Evolutionary conservation across 1,140 invertebrate genomes (phyloP), one percentile per base, ranked within the genome.

Genomic region (Drosophila bocki): DNA sequence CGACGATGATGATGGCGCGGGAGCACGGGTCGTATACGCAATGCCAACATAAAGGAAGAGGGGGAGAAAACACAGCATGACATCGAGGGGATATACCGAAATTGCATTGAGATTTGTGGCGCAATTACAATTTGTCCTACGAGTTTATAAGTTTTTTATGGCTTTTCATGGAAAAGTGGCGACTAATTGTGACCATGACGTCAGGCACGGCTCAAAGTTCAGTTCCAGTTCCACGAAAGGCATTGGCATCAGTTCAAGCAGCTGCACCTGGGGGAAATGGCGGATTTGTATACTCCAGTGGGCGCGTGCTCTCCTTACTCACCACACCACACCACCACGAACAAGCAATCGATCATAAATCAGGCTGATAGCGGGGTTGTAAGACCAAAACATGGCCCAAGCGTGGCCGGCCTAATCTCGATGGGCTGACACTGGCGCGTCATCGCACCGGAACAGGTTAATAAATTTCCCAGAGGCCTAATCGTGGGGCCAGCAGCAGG

Each of bases 391-490:
- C 56, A 78, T 48, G 61, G 50, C 54, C 62, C 62, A 58, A 68
- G 78, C 82, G 65, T 78, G 78, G 39, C 69, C 35, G 29, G 44
- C n/a, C 62, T 65, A 72, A 80, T 84, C 82, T 68, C 71, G 58
- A 80, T 75, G 85, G 79, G 45, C 75, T 63, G 69, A 71, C 68
- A 48, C 51, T 71, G 81, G 47, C n/a, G 65, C 54, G 78, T 54
- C 58, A 67, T 61, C 82, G 68, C 81, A 90, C 85, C 85, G 85
- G 85, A 90, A 90, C 85, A 88, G 78, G 85, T 90, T 88, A 56
- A 90, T 88, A 88, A 88, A 88, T 90, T 85, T 79, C 85, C 85
- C 81, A 82, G 47, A 35, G 77, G 80, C 44, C 71, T 75, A 80
- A 80, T 80, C 74, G 35, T 13, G 54, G 26, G 37, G 37, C 63